Conservation (phyloP, 2,888 invertebrate species). For the Apomyelois bistriatella region DNA sequence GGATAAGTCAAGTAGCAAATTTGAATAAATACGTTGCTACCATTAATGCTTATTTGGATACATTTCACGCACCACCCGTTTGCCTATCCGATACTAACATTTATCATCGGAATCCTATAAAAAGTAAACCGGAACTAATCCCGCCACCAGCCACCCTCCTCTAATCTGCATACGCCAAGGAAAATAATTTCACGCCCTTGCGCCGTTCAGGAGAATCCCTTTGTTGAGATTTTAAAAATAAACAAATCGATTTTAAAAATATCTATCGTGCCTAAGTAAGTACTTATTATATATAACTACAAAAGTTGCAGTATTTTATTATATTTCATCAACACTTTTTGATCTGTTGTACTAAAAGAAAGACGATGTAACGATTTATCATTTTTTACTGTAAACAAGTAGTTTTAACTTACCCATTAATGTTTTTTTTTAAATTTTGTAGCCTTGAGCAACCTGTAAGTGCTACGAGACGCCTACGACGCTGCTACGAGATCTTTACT, state of each 20-base stretch:
- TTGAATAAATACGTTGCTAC: constrained; percentile 1
- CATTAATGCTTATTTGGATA: constrained; percentile 58
- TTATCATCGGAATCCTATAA: constrained; percentile 78
- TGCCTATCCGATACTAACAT: constrained; percentile 62
- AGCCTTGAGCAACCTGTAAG: no score
- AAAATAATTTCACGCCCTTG: constrained; percentile 77
- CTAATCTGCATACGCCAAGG: constrained; percentile 77
- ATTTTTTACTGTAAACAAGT: no score
- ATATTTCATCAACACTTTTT: no score
- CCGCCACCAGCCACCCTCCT: constrained; percentile 50
- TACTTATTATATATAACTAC: neutral
- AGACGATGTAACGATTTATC: no score
- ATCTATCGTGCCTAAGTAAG: neutral
- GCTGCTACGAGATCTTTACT: neutral
- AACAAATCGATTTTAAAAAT: constrained; percentile 9
- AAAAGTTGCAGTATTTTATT: neutral
- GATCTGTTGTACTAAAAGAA: no score
- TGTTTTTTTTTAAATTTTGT: no score
- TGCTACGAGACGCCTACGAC: neutral
- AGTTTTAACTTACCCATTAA: no score
- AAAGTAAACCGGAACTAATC: constrained; percentile 77
- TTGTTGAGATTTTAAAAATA: constrained; percentile 43
- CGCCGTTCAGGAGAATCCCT: constrained; percentile 52
- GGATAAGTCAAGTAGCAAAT: neutral
- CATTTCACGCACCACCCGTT: constrained; percentile 75